Evolutionary conservation across 1,140 invertebrate genomes (phyloP).

Genomic region (Metopolophium dirhodum): DNA sequence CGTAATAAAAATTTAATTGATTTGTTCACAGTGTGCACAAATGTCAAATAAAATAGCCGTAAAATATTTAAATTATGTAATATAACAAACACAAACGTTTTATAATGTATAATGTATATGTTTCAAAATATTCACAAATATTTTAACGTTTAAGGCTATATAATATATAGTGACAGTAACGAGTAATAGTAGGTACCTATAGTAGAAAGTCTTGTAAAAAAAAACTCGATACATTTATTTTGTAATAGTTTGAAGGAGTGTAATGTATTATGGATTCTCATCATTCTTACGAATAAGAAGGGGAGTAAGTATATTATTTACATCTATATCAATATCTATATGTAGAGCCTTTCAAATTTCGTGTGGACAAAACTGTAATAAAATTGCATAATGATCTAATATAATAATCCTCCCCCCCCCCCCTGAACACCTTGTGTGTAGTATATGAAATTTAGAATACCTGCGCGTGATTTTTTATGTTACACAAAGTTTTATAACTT

Average conservation of each 20-base stretch:
- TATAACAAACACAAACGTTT: not conserved
- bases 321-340: not conserved
- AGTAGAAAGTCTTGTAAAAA: slow-evolving; percentile 15
- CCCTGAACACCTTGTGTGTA: not conserved
- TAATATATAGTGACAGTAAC: not conserved
- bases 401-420: not conserved
- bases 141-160: not conserved
- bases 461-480: not conserved
- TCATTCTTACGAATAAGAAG: not conserved
- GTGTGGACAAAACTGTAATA: not conserved
- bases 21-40: not conserved
- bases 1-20: not conserved
- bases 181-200: not conserved
- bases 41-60: not conserved
- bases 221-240: not conserved
- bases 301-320: slow-evolving; percentile 8
- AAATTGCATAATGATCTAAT: not conserved
- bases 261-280: not conserved
- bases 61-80: slow-evolving; percentile 21
- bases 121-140: not conserved
- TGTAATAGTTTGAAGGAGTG: not conserved
- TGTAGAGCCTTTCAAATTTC: not conserved
- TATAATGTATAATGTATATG: too few species aligned
- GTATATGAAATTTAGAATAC: not conserved
- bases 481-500: not conserved